These are phyloP conservation scores for Pseudolaguvia tuberculata DNA, from an alignment of 2,113 vertebrate genomes.

Conservation along the genomic window DNA sequence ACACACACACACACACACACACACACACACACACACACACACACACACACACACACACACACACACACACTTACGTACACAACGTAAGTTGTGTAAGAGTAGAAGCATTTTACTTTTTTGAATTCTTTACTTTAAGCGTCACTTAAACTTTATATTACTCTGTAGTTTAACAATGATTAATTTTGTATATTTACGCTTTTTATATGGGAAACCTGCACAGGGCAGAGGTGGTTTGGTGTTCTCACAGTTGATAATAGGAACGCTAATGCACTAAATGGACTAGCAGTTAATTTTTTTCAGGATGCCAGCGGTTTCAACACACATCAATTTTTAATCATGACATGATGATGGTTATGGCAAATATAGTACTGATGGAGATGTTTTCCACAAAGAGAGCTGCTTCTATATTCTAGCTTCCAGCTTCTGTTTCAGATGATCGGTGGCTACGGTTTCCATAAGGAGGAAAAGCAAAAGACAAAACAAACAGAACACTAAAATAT, in stretches of 20 bases:
- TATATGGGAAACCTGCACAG: not conserved
- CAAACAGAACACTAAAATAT: not conserved
- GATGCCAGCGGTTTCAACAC: conserved; percentile 27
- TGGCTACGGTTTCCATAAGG: conserved; percentile 50
- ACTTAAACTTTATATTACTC: not conserved
- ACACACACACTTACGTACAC: too few species aligned
- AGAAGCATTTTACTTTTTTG: not conserved
- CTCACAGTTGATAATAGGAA: conserved; percentile 30
- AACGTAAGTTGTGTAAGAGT: not conserved
- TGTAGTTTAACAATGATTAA: not conserved
- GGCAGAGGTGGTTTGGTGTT: not conserved
- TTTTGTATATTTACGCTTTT: not conserved
- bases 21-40: too few species aligned
- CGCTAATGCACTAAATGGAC: conserved; percentile 36
- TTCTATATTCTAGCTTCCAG: conserved; percentile 46
- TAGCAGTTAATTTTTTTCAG: conserved; percentile 26
- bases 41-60: too few species aligned
- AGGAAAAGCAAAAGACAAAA: conserved; percentile 27
- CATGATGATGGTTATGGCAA: conserved; percentile 59
- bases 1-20: too few species aligned
- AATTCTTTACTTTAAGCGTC: not conserved
- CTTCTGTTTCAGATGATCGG: conserved; percentile 41
- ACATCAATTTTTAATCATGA: conserved; percentile 61
- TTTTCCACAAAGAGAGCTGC: conserved; percentile 56
- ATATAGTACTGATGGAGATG: conserved; percentile 56